Percentiles rank a stretch among this genome's conserved stretches.
Evolutionary conservation across 2,113 vertebrate genomes (phyloP).

Genomic region (Oenanthe oenanthe): DNA sequence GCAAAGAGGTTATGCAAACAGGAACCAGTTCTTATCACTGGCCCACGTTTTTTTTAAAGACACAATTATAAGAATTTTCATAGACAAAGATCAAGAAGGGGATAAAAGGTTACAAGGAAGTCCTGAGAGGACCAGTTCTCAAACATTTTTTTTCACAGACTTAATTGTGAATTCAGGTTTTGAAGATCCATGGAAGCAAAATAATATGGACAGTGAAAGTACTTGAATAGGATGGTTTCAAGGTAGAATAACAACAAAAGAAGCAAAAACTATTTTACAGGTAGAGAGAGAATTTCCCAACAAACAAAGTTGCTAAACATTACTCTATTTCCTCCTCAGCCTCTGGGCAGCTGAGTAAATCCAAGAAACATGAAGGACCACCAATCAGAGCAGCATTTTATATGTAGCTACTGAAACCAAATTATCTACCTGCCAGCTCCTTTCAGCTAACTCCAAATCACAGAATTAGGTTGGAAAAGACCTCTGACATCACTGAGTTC

Average conservation of each 20-base stretch:
- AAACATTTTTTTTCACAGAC: background rate
- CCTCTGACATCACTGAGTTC: background rate
- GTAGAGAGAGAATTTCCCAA: background rate
- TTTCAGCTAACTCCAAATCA: background rate
- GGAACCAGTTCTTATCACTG: background rate
- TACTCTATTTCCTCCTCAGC: background rate
- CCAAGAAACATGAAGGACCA: background rate
- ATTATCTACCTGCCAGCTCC: background rate
- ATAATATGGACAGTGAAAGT: fast-evolving
- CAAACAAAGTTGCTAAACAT: background rate
- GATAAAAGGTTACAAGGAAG: background rate
- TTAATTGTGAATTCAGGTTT: background rate
- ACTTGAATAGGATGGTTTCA: background rate
- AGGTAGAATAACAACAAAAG: background rate
- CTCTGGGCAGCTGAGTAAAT: background rate
- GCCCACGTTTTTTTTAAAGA: background rate
- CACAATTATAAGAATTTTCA: background rate
- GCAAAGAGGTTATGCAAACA: background rate
- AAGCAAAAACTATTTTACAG: background rate
- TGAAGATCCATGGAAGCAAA: background rate
- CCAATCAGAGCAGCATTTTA: background rate
- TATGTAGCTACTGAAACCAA: background rate
- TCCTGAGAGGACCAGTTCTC: background rate
- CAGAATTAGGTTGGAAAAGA: background rate
- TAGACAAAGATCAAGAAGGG: background rate